Evolutionary conservation across 2,797 vertebrate genomes (phyloP).

Genomic region (Rhinophrynus dorsalis): DNA sequence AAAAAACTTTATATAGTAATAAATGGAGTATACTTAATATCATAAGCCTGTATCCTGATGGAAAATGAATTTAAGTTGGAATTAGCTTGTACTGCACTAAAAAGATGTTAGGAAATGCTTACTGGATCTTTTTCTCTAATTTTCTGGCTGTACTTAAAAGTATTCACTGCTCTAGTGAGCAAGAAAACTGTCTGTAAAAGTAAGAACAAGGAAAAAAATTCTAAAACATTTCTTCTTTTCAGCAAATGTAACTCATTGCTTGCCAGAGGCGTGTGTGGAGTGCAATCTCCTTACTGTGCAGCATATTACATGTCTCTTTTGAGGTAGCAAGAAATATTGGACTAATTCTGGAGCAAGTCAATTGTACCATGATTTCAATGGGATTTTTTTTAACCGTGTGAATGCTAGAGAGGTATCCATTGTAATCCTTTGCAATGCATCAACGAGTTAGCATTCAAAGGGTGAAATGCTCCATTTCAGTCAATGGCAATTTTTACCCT

Average conservation of each 20-base stretch:
- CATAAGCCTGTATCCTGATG: constrained; percentile 33
- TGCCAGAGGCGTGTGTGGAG: background rate
- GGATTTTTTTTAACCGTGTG: too few relatives aligned
- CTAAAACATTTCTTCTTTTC: background rate
- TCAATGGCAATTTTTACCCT: too few relatives aligned
- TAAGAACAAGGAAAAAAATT: background rate
- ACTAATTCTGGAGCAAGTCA: too few relatives aligned
- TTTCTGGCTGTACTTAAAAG: constrained; percentile 37
- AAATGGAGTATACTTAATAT: constrained; percentile 35
- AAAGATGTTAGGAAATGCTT: constrained; percentile 34
- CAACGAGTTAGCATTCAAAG: too few relatives aligned
- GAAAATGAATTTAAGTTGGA: constrained; percentile 35
- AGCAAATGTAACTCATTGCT: constrained; percentile 11
- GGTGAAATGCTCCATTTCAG: too few relatives aligned
- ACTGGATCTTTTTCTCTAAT: constrained; percentile 34
- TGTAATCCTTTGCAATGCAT: too few relatives aligned
- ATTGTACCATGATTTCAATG: too few relatives aligned
- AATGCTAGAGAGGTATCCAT: too few relatives aligned
- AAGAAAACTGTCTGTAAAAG: constrained; percentile 24
- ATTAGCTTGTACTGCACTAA: constrained; percentile 25
- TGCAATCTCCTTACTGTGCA: background rate
- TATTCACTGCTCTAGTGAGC: constrained; percentile 31
- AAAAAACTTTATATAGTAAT: constrained; percentile 30
- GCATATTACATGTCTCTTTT: background rate
- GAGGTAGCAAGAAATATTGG: too few relatives aligned